Percentiles rank a stretch among this genome's conserved stretches.
phyloP scores from a whole-genome alignment of 2,888 invertebrate species.

The Hirtodrosophila alboralis region DNA sequence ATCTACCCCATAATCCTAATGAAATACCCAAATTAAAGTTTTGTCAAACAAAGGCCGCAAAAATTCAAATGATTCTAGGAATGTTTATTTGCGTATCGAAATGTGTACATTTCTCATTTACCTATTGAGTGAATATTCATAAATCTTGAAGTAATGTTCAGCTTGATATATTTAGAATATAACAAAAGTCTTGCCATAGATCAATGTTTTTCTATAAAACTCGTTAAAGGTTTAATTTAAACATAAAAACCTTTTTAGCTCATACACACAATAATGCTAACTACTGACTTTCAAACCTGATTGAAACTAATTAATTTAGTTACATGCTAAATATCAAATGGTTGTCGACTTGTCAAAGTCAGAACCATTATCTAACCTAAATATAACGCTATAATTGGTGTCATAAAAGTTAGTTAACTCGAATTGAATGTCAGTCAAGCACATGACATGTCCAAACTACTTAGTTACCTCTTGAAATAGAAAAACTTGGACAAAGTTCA shows the following conservation, averaged over 20 bases:
- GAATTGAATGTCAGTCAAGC: constrained; percentile 61
- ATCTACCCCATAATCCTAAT: constrained; percentile 69
- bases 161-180: too few relatives aligned
- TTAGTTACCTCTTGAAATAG: constrained; percentile 46
- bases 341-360: constrained; percentile 28
- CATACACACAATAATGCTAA: too few relatives aligned
- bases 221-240: too few relatives aligned
- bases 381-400: constrained; percentile 64
- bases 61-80: constrained; percentile 51
- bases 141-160: constrained; percentile 46
- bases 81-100: constrained; percentile 74
- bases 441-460: constrained; percentile 68
- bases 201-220: not conserved
- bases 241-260: too few relatives aligned
- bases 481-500: constrained; percentile 43
- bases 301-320: constrained; percentile 30
- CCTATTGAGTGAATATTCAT: constrained; percentile 40
- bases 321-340: not conserved
- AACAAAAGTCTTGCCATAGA: constrained; percentile 15
- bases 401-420: constrained; percentile 75
- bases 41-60: constrained; percentile 37
- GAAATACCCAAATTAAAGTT: constrained; percentile 55
- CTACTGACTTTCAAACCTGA: too few relatives aligned
- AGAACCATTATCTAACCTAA: constrained; percentile 17
- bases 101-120: constrained; percentile 52